Conservation (phyloP, 2,888 invertebrate species). For the Epiblema foenella region DNA sequence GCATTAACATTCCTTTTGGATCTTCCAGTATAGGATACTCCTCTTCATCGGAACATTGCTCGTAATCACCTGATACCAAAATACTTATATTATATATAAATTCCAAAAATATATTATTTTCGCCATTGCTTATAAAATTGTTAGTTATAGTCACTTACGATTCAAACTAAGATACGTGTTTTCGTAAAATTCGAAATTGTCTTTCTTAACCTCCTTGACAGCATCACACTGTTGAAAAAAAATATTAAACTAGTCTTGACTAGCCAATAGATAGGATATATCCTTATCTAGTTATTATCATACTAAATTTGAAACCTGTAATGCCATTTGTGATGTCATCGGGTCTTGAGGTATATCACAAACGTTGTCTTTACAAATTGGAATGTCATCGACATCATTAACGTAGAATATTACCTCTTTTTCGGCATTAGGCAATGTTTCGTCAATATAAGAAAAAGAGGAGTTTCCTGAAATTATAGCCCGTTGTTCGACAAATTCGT, state of each 20-base stretch:
- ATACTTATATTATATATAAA: not conserved
- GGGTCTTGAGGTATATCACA: slow-evolving; percentile 45
- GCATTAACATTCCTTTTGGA: slow-evolving; percentile 67
- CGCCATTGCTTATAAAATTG: not conserved
- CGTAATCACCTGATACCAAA: slow-evolving; percentile 68
- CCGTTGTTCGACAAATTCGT: slow-evolving; percentile 45
- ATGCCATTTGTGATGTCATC: slow-evolving; percentile 28
- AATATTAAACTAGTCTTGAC: not conserved
- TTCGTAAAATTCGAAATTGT: slow-evolving; percentile 50
- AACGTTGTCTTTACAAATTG: slow-evolving; percentile 46
- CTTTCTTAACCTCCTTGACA: slow-evolving; percentile 41
- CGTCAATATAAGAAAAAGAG: slow-evolving; percentile 64
- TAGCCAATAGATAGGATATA: too few species aligned
- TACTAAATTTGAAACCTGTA: slow-evolving; percentile 16
- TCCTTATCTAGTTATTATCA: not conserved
- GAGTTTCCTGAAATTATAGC: slow-evolving; percentile 56
- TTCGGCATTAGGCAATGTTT: slow-evolving; percentile 56
- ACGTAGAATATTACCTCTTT: slow-evolving; percentile 60
- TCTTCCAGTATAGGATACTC: slow-evolving; percentile 66
- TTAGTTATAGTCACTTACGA: slow-evolving; percentile 59
- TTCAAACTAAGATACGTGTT: slow-evolving; percentile 64
- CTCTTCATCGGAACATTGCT: slow-evolving; percentile 73
- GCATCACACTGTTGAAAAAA: slow-evolving; percentile 32
- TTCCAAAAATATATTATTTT: not conserved
- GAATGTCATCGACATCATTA: slow-evolving; percentile 50